Evolutionary conservation across 2,888 invertebrate species (phyloP), one percentile per base, ranked within the genome.

Genomic region (Lapara coniferarum): DNA sequence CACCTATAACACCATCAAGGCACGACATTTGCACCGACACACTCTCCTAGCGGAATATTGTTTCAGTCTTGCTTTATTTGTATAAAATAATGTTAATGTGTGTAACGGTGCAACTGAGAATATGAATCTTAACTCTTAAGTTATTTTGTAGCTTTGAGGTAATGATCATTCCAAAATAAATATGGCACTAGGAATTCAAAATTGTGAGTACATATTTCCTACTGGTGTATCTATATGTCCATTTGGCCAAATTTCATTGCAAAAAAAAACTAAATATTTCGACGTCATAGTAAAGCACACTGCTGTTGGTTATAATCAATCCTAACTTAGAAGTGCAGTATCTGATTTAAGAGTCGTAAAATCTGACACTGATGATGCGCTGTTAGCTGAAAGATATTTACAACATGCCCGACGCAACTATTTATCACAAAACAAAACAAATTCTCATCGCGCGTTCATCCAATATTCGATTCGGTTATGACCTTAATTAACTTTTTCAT

Each of bases 11-110:
- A 81, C 83, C 77, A 84, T 76, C 77, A 72, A 70, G 71, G 75
- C 73, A 75, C 75, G 77, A 78, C 76, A 73, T 81, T 79, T 83
- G 81, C 86, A 77, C 89, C 90, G 84, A 85, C 84, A 86, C 87
- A 82, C 78, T 81, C 84, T 78, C 71, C 70, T 79, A 86, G 83
- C 87, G 89, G 89, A 89, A 90, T 87, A 87, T 85, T 81, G 79
- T 78, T 77, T 80, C 80, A 78, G 81, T 82, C 81, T 80, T 78
- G 78, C 80, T 81, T 56, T 63, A 55, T 57, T 57, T 69, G 59
- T 44, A 59, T 37, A 13, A 63, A 63, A 19, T 49, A 49, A 46
- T 63, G 46, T 49, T 67, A 67, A 66, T 66, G 25, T 16, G 55
- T 16, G 16, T 53, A 66, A 10, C 13, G 52, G 52, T 52, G 30